Percentiles rank a stretch among this genome's conserved stretches.
These are phyloP conservation scores for Drosophila chauvacae DNA, from an alignment of 1,140 invertebrate species.

Conservation along the genomic window DNA sequence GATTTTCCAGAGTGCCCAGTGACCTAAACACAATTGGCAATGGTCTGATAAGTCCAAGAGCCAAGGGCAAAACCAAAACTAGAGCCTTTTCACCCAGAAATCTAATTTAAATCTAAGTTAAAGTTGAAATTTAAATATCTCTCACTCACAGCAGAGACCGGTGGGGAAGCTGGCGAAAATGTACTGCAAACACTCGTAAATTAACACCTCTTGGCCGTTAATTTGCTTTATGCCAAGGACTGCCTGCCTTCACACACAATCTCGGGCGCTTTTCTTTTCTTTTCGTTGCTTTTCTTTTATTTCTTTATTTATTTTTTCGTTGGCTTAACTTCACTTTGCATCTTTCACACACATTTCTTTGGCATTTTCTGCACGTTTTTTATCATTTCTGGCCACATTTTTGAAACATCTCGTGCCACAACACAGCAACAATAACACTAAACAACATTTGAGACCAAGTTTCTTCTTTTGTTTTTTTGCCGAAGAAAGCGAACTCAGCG, in stretches of 20 bases:
- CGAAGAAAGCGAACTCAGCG: slow-evolving; percentile 52
- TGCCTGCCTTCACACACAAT: slow-evolving; percentile 31
- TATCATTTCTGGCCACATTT: slow-evolving; percentile 55
- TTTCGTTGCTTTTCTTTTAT: slow-evolving; percentile 24
- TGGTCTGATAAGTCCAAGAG: slow-evolving; percentile 70
- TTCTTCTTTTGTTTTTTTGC: slow-evolving; percentile 25
- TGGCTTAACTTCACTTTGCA: slow-evolving; percentile 54
- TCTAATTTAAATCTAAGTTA: slow-evolving; percentile 1
- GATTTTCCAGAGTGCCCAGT: slow-evolving; percentile 62
- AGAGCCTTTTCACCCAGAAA: neutral
- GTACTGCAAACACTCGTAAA: slow-evolving; percentile 36
- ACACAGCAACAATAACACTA: slow-evolving; percentile 46
- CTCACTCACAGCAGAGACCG: slow-evolving; percentile 51
- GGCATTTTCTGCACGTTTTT: slow-evolving; percentile 58
- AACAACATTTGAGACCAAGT: slow-evolving; percentile 25
- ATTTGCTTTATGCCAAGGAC: slow-evolving; percentile 34
- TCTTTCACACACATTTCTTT: slow-evolving; percentile 54
- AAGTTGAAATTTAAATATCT: slow-evolving; percentile 3
- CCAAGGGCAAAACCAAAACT: slow-evolving; percentile 41
- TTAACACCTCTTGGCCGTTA: slow-evolving; percentile 53
- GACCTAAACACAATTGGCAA: slow-evolving; percentile 74
- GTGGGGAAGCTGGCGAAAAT: slow-evolving; percentile 12
- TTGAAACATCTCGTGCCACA: slow-evolving; percentile 66
- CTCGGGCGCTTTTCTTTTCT: slow-evolving; percentile 36
- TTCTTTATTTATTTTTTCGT: slow-evolving; percentile 17